phyloP scores from a whole-genome alignment of 1,140 invertebrate genomes.

The Goniozus legneri region DNA sequence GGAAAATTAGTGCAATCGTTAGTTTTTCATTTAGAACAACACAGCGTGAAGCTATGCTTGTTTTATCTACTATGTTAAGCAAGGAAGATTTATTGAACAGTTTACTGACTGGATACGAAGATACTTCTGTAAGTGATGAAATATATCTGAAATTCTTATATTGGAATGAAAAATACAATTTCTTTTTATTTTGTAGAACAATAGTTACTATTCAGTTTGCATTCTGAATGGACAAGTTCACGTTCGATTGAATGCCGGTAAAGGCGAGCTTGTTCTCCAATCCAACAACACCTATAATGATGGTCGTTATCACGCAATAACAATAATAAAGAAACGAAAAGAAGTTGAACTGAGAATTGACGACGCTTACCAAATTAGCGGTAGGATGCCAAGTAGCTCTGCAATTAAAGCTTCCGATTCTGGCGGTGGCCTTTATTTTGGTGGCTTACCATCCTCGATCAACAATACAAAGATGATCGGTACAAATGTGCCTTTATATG shows the following conservation, averaged over 20 bases:
- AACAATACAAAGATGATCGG: conserved; percentile 57
- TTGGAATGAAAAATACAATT: background rate
- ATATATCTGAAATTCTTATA: background rate
- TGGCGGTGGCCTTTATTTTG: conserved; percentile 59
- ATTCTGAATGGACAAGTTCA: conserved; percentile 64
- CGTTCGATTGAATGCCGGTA: conserved; percentile 67
- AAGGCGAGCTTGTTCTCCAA: conserved; percentile 59
- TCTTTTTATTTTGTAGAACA: conserved; percentile 32
- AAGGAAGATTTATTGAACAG: conserved; percentile 42
- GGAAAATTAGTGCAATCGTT: conserved; percentile 62
- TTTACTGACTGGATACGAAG: conserved; percentile 22
- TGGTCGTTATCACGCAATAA: conserved; percentile 61
- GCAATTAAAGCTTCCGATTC: conserved; percentile 54
- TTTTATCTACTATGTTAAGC: conserved; percentile 69
- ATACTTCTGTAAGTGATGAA: conserved; percentile 30
- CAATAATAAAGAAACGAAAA: conserved; percentile 55
- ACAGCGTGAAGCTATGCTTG: conserved; percentile 66
- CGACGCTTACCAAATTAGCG: conserved; percentile 57
- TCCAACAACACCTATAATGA: conserved; percentile 65
- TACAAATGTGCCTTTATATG: conserved; percentile 58
- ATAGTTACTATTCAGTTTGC: conserved; percentile 67
- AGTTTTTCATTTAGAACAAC: conserved; percentile 77
- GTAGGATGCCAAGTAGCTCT: conserved; percentile 50
- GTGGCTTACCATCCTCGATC: conserved; percentile 60
- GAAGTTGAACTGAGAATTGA: conserved; percentile 63